Conservation (phyloP, 2,888 invertebrate species). For the Ctenicera cuprea region DNA sequence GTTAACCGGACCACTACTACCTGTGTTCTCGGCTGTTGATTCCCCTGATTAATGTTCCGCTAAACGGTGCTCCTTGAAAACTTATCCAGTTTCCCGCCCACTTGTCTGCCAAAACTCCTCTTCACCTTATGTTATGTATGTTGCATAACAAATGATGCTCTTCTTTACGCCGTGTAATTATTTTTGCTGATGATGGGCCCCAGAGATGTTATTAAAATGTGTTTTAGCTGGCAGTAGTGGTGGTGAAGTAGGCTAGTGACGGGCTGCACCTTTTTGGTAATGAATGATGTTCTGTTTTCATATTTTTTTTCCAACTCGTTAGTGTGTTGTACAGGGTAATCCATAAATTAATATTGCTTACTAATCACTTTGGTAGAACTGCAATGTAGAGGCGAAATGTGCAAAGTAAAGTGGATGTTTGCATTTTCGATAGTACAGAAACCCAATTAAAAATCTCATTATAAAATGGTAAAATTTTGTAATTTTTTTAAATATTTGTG, state of each 20-base stretch:
- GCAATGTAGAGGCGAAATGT: no score
- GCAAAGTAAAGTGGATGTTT: no score
- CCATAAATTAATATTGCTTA: no score
- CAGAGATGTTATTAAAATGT: constrained; percentile 28
- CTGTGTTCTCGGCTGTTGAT: constrained; percentile 43
- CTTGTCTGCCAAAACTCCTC: constrained; percentile 30
- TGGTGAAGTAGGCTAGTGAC: background rate
- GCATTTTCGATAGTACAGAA: no score
- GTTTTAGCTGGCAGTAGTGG: constrained; percentile 3
- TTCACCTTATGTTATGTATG: constrained; percentile 3
- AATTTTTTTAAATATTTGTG: no score
- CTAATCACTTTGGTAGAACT: no score
- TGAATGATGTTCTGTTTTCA: background rate
- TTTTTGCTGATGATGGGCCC: constrained; percentile 6
- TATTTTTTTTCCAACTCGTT: background rate
- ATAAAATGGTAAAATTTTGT: no score
- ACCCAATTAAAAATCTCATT: no score
- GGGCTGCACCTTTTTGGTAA: background rate
- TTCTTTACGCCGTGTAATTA: constrained; percentile 22
- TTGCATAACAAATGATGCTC: constrained; percentile 34
- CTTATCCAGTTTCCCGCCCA: constrained; percentile 22
- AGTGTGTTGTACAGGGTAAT: background rate
- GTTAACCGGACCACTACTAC: constrained; percentile 39
- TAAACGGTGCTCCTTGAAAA: constrained; percentile 42
- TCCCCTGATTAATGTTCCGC: constrained; percentile 41